A percentile compares a stretch with the other conserved stretches of the same genome.
These are phyloP conservation scores for Actenoides lindsayi DNA, from an alignment of 2,113 vertebrate genomes.

Conservation along the genomic window DNA sequence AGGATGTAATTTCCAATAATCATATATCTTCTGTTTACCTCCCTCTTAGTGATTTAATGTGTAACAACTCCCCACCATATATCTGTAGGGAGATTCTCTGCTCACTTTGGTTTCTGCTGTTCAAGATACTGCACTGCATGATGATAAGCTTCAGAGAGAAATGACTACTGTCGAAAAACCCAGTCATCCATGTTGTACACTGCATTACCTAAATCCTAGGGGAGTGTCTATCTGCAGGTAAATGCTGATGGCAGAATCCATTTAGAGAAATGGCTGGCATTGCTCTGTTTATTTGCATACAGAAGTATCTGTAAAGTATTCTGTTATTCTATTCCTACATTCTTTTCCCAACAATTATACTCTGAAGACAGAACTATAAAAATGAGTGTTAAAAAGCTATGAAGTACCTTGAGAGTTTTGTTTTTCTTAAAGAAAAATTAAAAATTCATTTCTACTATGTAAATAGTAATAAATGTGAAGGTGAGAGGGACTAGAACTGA, in stretches of 20 bases:
- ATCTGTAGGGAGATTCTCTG: conserved; percentile 24
- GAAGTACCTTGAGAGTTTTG: not conserved
- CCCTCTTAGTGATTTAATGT: conserved; percentile 4
- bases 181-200: conserved; percentile 37
- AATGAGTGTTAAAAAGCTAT: not conserved
- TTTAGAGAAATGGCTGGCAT: not conserved
- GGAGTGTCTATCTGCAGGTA: conserved; percentile 11
- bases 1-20: not conserved
- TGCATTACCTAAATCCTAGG: conserved; percentile 16
- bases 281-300: conserved; percentile 31
- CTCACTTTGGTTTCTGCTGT: conserved; percentile 30
- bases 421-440: not conserved
- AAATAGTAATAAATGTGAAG: not conserved
- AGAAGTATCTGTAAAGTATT: not conserved
- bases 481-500: not conserved
- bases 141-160: conserved; percentile 31
- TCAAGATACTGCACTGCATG: conserved; percentile 7
- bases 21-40: not conserved
- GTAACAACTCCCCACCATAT: not conserved
- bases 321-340: not conserved
- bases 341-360: not conserved
- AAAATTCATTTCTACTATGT: not conserved
- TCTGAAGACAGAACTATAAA: not conserved
- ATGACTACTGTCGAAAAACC: conserved; percentile 17
- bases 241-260: conserved; percentile 20